phyloP scores from a whole-genome alignment of 1,140 invertebrate genomes.

The Hyles euphorbiae region DNA sequence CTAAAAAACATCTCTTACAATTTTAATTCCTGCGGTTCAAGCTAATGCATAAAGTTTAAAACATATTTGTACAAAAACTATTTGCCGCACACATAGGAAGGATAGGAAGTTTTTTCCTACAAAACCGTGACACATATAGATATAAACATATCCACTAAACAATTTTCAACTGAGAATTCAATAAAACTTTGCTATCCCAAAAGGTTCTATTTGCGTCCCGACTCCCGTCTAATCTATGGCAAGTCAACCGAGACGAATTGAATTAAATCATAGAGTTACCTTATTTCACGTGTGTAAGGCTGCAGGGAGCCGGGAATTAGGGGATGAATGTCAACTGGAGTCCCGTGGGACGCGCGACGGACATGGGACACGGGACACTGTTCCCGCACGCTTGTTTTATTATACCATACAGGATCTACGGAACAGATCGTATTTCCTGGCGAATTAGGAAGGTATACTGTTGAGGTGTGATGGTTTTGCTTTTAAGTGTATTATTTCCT shows the following conservation, averaged over 20 bases:
- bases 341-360: constrained; percentile 6
- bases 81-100: too few relatives aligned
- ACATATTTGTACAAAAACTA: too few relatives aligned
- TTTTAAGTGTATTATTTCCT: constrained; percentile 5
- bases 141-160: too few relatives aligned
- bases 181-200: too few relatives aligned
- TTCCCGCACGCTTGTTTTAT: constrained; percentile 7
- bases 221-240: not conserved
- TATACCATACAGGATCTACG: constrained; percentile 1
- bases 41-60: too few relatives aligned
- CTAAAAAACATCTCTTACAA: too few relatives aligned
- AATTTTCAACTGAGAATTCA: too few relatives aligned
- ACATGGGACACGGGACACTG: not conserved
- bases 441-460: not conserved
- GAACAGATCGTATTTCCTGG: constrained; percentile 1
- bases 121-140: too few relatives aligned
- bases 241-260: constrained; percentile 5
- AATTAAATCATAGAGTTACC: constrained; percentile 8
- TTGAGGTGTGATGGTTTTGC: not conserved
- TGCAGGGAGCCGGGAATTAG: constrained; percentile 9
- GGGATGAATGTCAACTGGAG: constrained; percentile 12
- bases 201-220: too few relatives aligned
- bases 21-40: too few relatives aligned
- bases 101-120: too few relatives aligned
- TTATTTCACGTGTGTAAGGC: too few relatives aligned